These are phyloP conservation scores for Aptenodytes forsteri DNA, from an alignment of 2,113 vertebrate species.

Conservation along the genomic window DNA sequence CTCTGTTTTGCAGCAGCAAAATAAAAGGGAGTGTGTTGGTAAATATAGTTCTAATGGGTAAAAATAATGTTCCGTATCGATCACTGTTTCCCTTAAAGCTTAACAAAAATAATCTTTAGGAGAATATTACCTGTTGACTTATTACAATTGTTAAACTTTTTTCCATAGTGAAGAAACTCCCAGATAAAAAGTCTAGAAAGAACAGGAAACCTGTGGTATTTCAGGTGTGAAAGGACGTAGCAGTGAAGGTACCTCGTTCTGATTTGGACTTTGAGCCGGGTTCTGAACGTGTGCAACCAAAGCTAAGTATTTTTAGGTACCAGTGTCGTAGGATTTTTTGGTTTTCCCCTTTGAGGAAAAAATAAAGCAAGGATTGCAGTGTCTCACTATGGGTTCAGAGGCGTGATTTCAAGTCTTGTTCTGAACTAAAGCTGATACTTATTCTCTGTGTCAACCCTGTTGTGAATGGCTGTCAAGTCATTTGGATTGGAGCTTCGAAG, in stretches of 20 bases:
- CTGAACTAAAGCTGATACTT: not conserved
- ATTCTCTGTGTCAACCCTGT: not conserved
- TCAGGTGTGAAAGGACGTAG: not conserved
- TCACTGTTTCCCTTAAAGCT: not conserved
- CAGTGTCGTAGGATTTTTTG: not conserved
- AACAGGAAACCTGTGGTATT: accelerated
- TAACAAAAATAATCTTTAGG: not conserved
- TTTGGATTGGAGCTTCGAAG: not conserved
- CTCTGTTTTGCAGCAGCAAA: not conserved
- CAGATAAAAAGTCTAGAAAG: not conserved
- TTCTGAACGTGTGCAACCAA: not conserved
- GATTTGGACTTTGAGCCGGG: not conserved
- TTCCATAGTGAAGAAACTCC: not conserved
- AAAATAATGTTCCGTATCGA: not conserved
- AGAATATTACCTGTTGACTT: not conserved
- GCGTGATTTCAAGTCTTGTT: not conserved
- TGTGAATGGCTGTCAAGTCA: not conserved
- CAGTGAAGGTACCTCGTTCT: not conserved
- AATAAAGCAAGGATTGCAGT: not conserved
- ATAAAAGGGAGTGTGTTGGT: not conserved
- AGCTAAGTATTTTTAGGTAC: not conserved
- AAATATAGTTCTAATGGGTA: accelerated
- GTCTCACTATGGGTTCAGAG: not conserved
- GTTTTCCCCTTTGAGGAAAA: not conserved
- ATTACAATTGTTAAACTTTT: accelerated